Evolutionary conservation across 2,113 vertebrate species (phyloP), one percentile per base, ranked within the genome.

Genomic region (Neoarius graeffei): DNA sequence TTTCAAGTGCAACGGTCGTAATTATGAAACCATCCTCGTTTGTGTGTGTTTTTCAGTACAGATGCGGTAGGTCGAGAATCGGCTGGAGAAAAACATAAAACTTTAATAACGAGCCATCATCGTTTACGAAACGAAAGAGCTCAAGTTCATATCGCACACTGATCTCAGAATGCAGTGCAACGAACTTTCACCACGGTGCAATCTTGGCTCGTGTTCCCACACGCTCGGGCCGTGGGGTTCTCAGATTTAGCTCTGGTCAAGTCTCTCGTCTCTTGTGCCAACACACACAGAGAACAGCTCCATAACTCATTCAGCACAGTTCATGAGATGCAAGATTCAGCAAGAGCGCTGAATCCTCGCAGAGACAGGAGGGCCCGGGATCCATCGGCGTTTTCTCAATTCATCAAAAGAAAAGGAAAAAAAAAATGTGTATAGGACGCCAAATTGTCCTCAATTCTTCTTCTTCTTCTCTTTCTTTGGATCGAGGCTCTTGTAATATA

Each of bases 221-320:
- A 88, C 86, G 71, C 92, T 92, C 91, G 89, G 82, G 76, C 69
- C 87, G 86, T 27, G 48, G 60, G 73, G 60, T 74, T 90, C 87
- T 80, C 91, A 25, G 89, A 74, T 74, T 23, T 20, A 74, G 92
- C 89, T 93, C 92, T 90, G 88, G 91, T 91, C 90, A 91, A 91
- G 90, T 90, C 90, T 74, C 84, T 90, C 87, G 76, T 90, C 20
- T 90, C 19, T 54, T 57, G 89, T 92, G 92, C 93, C 94, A 94
- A 94, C 91, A 92, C 87, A 93, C 74, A 93, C 92, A 93, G 83
- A 93, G 83, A 35, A 90, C 88, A 89, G 87, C 88, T 89, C 73
- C 90, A 94, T 88, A 94, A 93, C 90, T 93, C 92, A 92, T 83
- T 89, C 73, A 82, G 86, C 85, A 83, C 69, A 73, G 86, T 87